phyloP scores from a whole-genome alignment of 2,888 invertebrate species.

The Acrobasis repandana region DNA sequence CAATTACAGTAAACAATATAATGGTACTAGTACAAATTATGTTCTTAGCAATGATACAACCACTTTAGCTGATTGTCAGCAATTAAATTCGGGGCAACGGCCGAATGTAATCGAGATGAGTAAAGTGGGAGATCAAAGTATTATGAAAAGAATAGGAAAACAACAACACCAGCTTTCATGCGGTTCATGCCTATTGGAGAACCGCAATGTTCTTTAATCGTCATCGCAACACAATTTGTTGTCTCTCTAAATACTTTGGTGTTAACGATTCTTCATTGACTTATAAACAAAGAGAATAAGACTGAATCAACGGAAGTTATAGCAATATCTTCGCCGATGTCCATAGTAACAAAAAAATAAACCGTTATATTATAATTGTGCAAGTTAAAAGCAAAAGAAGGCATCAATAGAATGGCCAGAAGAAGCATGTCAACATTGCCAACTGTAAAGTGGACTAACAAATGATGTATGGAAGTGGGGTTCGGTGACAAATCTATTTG shows the following conservation, averaged over 20 bases:
- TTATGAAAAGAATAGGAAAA: constrained; percentile 19
- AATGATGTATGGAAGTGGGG: background rate
- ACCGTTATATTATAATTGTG: too few species aligned
- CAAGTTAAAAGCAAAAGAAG: background rate
- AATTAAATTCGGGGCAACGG: constrained; percentile 48
- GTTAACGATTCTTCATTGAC: too few species aligned
- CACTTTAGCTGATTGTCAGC: constrained; percentile 51
- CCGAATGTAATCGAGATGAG: constrained; percentile 43
- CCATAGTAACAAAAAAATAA: too few species aligned
- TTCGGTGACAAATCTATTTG: background rate
- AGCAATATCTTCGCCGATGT: too few species aligned
- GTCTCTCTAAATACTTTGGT: too few species aligned
- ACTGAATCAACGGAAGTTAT: too few species aligned
- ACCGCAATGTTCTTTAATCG: background rate
- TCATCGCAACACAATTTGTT: background rate
- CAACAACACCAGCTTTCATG: constrained; percentile 24
- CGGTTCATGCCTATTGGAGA: background rate
- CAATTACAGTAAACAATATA: constrained; percentile 9
- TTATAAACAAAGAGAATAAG: too few species aligned
- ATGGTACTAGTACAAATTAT: background rate
- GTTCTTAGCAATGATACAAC: constrained; percentile 28
- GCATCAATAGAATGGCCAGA: background rate
- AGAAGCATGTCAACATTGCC: background rate
- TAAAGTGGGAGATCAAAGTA: constrained; percentile 33
- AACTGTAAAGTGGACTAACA: background rate